These are phyloP conservation scores for Phyllostomus discolor DNA, from an alignment of 2,113 vertebrate genomes.

Conservation along the genomic window DNA sequence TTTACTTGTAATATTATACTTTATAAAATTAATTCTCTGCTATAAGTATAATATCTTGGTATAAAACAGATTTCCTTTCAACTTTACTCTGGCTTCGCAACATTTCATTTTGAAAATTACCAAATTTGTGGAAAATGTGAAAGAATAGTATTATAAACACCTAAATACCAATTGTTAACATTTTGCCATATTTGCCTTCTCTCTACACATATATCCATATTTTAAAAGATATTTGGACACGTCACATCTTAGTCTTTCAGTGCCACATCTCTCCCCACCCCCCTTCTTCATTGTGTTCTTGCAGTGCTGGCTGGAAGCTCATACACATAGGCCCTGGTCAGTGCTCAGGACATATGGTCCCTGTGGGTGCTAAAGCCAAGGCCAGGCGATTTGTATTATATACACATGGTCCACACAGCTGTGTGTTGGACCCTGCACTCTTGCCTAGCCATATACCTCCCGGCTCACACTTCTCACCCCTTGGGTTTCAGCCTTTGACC, in stretches of 20 bases:
- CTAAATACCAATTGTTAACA: background rate
- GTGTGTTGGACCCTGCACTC: background rate
- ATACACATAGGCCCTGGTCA: background rate
- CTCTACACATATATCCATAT: background rate
- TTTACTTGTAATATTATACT: background rate
- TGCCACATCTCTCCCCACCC: background rate
- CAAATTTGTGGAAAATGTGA: background rate
- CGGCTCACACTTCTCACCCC: background rate
- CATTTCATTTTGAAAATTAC: conserved; percentile 1
- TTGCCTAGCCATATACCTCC: background rate
- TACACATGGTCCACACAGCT: background rate
- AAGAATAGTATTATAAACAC: background rate
- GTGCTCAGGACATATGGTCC: background rate
- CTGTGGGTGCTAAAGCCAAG: background rate
- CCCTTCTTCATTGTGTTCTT: background rate
- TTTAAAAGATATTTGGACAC: background rate
- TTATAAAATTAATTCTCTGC: background rate
- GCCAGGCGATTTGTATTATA: background rate
- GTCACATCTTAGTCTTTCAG: background rate
- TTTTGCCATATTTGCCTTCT: background rate
- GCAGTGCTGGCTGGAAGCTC: background rate
- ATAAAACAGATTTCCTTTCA: conserved; percentile 1
- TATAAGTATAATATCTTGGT: background rate
- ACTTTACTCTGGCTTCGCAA: background rate
- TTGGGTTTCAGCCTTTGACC: background rate